A percentile compares a stretch with the other conserved stretches of the same genome.
phyloP scores from a whole-genome alignment of 1,140 invertebrate species.

The Leptopilina clavipes region DNA sequence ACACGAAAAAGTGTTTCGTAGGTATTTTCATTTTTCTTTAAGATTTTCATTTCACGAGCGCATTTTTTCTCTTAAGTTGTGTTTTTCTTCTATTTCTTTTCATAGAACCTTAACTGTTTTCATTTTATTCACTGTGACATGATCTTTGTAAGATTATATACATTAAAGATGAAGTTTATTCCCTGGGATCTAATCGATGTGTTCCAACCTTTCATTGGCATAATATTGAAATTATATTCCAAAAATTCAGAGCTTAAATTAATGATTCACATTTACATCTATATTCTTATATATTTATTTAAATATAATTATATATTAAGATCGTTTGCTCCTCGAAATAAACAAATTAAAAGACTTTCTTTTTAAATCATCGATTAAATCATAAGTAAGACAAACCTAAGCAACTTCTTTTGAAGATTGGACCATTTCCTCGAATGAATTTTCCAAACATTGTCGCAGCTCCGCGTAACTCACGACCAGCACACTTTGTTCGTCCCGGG shows the following conservation, averaged over 20 bases:
- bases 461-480: conserved; percentile 96
- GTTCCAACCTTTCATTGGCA: conserved; percentile 22
- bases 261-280: conserved; percentile 24
- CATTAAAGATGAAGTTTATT: conserved; percentile 59
- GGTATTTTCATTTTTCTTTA: conserved; percentile 53
- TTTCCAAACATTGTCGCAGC: conserved; percentile 94
- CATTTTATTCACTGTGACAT: conserved; percentile 44
- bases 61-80: conserved; percentile 45
- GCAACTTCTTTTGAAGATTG: conserved; percentile 75
- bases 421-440: conserved; percentile 90
- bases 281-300: conserved; percentile 21
- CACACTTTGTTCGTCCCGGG: conserved; percentile 95
- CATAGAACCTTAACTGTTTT: conserved; percentile 29
- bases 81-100: conserved; percentile 35
- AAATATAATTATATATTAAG: conserved; percentile 7
- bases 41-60: conserved; percentile 44
- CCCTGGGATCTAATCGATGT: conserved; percentile 48
- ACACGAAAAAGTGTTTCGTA: conserved; percentile 61
- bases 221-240: conserved; percentile 49
- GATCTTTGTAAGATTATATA: conserved; percentile 53
- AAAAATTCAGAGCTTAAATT: conserved; percentile 43
- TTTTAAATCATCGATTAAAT: conserved; percentile 26
- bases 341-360: neutral
- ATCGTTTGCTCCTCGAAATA: conserved; percentile 2
- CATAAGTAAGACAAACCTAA: conserved; percentile 54